A percentile compares a stretch with the other conserved stretches of the same genome.
Evolutionary conservation across 2,888 invertebrate species (phyloP).

Genomic region (Xestia sexstrigata): DNA sequence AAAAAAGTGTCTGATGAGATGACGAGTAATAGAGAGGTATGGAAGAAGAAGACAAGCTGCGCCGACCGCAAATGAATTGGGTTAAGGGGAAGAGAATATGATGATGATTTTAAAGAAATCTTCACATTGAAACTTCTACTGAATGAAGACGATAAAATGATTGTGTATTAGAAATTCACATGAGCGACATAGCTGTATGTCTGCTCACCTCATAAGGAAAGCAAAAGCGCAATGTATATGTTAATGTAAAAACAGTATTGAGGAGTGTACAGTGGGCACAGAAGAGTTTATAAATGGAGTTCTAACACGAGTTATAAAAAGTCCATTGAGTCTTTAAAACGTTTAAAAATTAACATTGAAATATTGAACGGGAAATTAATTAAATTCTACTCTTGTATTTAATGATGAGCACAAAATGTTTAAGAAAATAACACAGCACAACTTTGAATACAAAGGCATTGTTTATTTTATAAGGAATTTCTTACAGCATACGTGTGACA

Average conservation of each 20-base stretch:
- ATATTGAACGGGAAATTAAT: background rate
- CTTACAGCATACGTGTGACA: background rate
- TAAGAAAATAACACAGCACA: background rate
- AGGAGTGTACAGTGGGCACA: conserved; percentile 20
- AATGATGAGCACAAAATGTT: background rate
- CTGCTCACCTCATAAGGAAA: conserved; percentile 45
- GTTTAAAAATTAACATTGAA: background rate
- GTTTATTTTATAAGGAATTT: background rate
- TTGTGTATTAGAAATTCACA: background rate
- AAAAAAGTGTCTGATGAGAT: too few relatives aligned
- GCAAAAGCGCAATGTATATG: conserved; percentile 49
- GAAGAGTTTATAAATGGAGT: conserved; percentile 22
- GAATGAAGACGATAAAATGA: background rate
- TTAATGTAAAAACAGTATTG: conserved; percentile 49
- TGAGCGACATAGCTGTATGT: conserved; percentile 1
- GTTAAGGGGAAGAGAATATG: too few relatives aligned
- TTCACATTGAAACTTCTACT: background rate
- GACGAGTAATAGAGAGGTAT: too few relatives aligned
- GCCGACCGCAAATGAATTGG: too few relatives aligned
- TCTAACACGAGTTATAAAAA: too few relatives aligned
- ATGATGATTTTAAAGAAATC: too few relatives aligned
- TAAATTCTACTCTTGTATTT: background rate
- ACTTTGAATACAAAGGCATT: background rate
- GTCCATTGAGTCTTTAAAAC: background rate
- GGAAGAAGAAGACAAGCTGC: too few relatives aligned